Conservation (phyloP, 2,888 invertebrate species). For the Scotopteryx bipunctaria region DNA sequence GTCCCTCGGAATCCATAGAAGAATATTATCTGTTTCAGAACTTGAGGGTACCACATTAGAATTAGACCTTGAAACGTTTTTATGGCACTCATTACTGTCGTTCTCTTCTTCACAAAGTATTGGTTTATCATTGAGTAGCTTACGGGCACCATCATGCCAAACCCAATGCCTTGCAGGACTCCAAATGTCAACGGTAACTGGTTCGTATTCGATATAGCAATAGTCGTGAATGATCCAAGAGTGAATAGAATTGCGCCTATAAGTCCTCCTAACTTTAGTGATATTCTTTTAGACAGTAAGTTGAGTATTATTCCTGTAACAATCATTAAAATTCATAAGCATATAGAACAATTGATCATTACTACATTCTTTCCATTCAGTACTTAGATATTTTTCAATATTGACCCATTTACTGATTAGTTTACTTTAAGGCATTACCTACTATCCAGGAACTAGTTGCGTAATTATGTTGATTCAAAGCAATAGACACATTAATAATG, state of each 20-base stretch:
- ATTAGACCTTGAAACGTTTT: conserved; percentile 84
- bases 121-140: conserved; percentile 85
- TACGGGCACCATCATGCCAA: conserved; percentile 86
- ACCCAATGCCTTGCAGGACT: conserved; percentile 83
- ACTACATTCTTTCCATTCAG: no score
- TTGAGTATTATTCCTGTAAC: conserved; percentile 84
- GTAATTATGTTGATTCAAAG: no score
- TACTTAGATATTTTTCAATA: no score
- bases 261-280: conserved; percentile 81
- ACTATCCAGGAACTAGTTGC: no score
- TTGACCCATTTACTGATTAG: no score
- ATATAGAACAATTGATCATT: not conserved
- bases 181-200: conserved; percentile 84
- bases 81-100: conserved; percentile 84
- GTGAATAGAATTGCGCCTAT: conserved; percentile 79
- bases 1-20: conserved; percentile 86
- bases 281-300: conserved; percentile 75
- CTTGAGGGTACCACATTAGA: conserved; percentile 83
- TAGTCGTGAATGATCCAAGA: conserved; percentile 77
- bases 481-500: no score
- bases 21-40: conserved; percentile 75
- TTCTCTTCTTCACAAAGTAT: conserved; percentile 84
- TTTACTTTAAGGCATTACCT: no score
- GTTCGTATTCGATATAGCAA: conserved; percentile 79
- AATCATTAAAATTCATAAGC: not conserved